Evolutionary conservation across 2,888 invertebrate species (phyloP).

Genomic region (Sarcophaga variegata): DNA sequence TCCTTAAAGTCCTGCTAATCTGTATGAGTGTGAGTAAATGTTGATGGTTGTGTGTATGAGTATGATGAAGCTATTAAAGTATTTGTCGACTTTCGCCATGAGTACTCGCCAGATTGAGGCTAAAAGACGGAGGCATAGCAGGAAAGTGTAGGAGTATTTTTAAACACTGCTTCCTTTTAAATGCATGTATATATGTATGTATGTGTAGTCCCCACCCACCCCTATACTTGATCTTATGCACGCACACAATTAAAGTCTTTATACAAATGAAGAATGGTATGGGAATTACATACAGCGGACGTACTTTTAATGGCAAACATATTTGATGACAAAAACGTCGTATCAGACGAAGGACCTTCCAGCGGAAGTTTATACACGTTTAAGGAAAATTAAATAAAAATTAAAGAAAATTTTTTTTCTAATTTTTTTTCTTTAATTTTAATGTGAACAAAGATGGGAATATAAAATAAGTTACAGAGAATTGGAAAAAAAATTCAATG

Average conservation of each 20-base stretch:
- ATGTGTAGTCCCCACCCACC: neutral
- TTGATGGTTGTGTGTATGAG: neutral
- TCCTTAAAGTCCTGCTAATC: slow-evolving; percentile 3
- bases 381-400: slow-evolving; percentile 8
- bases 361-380: slow-evolving; percentile 25
- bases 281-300: too few relatives aligned
- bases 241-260: neutral
- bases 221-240: neutral
- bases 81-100: neutral
- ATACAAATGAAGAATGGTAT: too few relatives aligned
- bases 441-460: neutral
- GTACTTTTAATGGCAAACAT: too few relatives aligned
- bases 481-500: too few relatives aligned
- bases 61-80: slow-evolving; percentile 47
- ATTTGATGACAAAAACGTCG: neutral
- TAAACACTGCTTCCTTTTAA: neutral
- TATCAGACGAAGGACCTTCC: neutral
- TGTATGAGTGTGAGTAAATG: neutral
- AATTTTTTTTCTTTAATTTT: neutral
- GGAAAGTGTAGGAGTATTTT: neutral
- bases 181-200: neutral
- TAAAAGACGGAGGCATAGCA: neutral
- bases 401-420: too few relatives aligned
- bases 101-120: slow-evolving; percentile 36
- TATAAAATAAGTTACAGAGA: neutral